A percentile compares a stretch with the other conserved stretches of the same genome.
phyloP scores from a whole-genome alignment of 2,797 vertebrate species.

The Crocidura indochinensis region DNA sequence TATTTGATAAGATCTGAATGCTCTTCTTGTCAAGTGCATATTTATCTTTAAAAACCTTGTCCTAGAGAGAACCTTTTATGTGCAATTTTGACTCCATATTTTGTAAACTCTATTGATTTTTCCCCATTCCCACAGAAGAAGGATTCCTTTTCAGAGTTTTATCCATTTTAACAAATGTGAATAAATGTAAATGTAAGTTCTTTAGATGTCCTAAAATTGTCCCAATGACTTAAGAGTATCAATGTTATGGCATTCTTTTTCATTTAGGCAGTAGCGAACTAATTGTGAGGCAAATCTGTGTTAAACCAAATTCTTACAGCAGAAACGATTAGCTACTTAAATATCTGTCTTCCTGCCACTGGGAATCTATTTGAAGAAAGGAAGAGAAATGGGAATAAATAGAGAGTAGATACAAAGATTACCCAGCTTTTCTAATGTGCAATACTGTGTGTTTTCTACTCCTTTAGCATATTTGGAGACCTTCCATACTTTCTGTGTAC shows the following conservation, averaged over 20 bases:
- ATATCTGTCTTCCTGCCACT: slow-evolving; percentile 32
- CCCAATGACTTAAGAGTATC: slow-evolving; percentile 32
- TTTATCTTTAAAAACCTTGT: slow-evolving; percentile 74
- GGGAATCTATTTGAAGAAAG: slow-evolving; percentile 32
- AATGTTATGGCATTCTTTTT: slow-evolving; percentile 52
- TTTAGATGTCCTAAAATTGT: slow-evolving; percentile 62
- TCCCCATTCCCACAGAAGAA: slow-evolving; percentile 35
- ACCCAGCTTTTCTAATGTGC: background rate
- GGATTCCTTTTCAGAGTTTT: slow-evolving; percentile 71
- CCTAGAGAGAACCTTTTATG: slow-evolving; percentile 69
- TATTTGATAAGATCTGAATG: slow-evolving; percentile 82
- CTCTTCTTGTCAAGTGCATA: slow-evolving; percentile 78
- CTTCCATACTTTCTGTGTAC: background rate
- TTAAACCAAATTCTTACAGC: slow-evolving; percentile 21
- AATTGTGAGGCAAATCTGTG: slow-evolving; percentile 43
- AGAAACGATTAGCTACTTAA: slow-evolving; percentile 40
- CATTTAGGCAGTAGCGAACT: slow-evolving; percentile 26
- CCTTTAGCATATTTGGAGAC: slow-evolving; percentile 17
- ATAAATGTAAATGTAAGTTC: slow-evolving; percentile 66
- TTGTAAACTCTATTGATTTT: slow-evolving; percentile 74
- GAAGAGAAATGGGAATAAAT: background rate
- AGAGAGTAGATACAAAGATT: background rate
- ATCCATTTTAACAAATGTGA: slow-evolving; percentile 54
- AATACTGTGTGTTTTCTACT: background rate
- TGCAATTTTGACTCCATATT: slow-evolving; percentile 71